phyloP scores from a whole-genome alignment of 92 coral and sea anemone species.

The Desmophyllum pertusum region DNA sequence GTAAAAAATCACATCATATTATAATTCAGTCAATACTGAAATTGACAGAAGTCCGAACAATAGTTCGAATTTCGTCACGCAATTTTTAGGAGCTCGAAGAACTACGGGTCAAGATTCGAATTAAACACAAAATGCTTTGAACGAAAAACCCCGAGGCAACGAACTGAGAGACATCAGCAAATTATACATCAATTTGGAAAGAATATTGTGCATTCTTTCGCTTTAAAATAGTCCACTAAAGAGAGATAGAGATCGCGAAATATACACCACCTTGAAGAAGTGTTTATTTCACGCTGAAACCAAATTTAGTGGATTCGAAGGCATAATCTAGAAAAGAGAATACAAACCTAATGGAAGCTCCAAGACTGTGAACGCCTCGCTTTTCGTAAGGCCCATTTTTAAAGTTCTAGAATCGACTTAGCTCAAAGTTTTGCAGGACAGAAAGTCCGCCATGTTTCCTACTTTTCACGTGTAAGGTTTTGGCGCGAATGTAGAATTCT shows the following conservation, averaged over 20 bases:
- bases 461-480: constrained; percentile 78
- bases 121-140: background rate
- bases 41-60: constrained; percentile 19
- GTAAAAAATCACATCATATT: background rate
- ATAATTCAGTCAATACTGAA: background rate
- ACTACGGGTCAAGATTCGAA: background rate
- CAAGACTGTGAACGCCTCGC: constrained; percentile 78
- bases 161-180: background rate
- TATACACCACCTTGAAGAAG: background rate
- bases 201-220: background rate
- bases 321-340: background rate
- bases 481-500: constrained; percentile 75
- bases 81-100: background rate
- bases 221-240: constrained; percentile 1
- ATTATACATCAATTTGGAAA: background rate
- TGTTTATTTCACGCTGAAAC: background rate
- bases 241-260: background rate
- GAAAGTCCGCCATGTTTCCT: constrained; percentile 74
- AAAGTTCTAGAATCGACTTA: constrained; percentile 5
- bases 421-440: constrained; percentile 26
- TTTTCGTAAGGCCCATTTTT: constrained; percentile 77
- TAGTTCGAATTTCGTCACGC: constrained; percentile 39
- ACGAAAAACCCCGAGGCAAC: background rate
- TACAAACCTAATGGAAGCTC: constrained; percentile 80
- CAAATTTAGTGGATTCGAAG: background rate